Percentiles rank a stretch among this genome's conserved stretches.
Conservation (phyloP, 2,113 vertebrate species). For the Prunella himalayana region DNA sequence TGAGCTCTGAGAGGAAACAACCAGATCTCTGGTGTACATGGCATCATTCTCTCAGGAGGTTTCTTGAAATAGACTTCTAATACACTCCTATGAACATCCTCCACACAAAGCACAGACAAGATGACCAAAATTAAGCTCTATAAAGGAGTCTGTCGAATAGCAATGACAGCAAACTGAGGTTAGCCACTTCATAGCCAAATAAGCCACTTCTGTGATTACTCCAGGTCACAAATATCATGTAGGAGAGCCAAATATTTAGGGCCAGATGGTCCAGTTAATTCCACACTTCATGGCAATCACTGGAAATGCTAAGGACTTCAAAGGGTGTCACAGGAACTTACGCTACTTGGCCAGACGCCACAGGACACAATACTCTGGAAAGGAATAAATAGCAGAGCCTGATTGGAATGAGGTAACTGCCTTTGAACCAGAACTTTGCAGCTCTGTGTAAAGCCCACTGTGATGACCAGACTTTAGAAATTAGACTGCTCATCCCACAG, state of each 20-base stretch:
- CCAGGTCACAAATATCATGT: not conserved
- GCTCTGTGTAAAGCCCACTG: not conserved
- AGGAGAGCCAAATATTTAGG: not conserved
- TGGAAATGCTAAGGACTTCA: not conserved
- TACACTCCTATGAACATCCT: not conserved
- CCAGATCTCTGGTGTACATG: not conserved
- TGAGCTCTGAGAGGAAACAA: not conserved
- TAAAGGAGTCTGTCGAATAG: not conserved
- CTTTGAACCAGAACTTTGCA: not conserved
- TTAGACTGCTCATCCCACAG: not conserved
- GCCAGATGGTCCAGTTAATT: not conserved
- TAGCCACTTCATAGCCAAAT: not conserved
- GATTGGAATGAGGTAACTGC: not conserved
- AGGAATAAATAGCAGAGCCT: not conserved
- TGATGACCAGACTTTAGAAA: not conserved
- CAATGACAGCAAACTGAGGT: not conserved
- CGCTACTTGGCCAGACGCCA: rapidly evolving
- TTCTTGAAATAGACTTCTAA: not conserved
- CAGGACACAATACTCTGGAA: not conserved
- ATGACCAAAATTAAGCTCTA: not conserved
- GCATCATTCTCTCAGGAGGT: not conserved
- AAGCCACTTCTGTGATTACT: not conserved
- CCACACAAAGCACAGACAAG: not conserved
- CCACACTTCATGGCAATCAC: not conserved
- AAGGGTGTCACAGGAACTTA: not conserved